These are phyloP conservation scores for Chalcis sispes DNA, from an alignment of 2,888 invertebrate genomes.

Conservation along the genomic window DNA sequence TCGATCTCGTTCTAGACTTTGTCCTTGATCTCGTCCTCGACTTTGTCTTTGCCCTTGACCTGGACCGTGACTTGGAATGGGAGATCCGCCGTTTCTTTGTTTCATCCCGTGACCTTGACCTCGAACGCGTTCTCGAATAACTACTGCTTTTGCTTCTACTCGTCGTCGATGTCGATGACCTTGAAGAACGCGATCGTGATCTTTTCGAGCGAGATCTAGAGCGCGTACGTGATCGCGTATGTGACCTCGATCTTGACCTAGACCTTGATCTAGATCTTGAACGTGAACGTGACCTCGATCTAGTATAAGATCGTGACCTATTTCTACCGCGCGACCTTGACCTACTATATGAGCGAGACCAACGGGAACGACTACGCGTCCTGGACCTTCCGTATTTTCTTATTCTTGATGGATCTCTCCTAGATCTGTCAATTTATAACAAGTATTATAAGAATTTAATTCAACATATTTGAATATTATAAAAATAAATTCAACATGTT, in stretches of 20 bases:
- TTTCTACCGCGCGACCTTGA: conserved; percentile 70
- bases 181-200: conserved; percentile 63
- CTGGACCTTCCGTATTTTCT: conserved; percentile 71
- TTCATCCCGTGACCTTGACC: conserved; percentile 57
- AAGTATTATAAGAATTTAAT: background rate
- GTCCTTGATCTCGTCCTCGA: conserved; percentile 52
- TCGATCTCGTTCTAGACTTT: conserved; percentile 67
- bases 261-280: conserved; percentile 63
- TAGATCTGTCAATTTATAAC: conserved; percentile 63
- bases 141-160: conserved; percentile 54
- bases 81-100: conserved; percentile 53
- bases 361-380: conserved; percentile 69
- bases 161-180: conserved; percentile 66
- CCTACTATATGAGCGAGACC: conserved; percentile 65
- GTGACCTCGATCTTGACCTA: conserved; percentile 64
- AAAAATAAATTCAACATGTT: too few species aligned
- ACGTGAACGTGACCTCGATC: conserved; percentile 64
- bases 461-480: background rate
- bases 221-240: conserved; percentile 5
- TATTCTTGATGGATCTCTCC: conserved; percentile 68
- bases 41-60: conserved; percentile 66
- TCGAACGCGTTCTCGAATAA: conserved; percentile 66
- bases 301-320: conserved; percentile 71
- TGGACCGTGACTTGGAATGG: conserved; percentile 67
- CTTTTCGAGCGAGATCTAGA: conserved; percentile 60